A percentile compares a stretch with the other conserved stretches of the same genome.
These are phyloP conservation scores for Lysandra coridon DNA, from an alignment of 2,888 invertebrate species.

Conservation along the genomic window DNA sequence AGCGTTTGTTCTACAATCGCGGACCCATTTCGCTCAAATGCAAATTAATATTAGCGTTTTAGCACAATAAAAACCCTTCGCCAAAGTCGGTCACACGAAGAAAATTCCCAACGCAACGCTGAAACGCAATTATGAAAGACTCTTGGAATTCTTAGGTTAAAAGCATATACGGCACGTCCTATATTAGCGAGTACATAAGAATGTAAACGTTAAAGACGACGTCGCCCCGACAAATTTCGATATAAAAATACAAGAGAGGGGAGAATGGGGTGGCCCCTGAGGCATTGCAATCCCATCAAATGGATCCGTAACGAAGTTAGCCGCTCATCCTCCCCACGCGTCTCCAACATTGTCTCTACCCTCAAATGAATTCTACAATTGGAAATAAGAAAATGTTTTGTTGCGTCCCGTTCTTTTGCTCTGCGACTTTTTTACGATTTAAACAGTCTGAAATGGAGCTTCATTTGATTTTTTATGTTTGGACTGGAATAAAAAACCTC, in stretches of 20 bases:
- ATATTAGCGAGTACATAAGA: conserved; percentile 81
- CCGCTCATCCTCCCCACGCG: conserved; percentile 80
- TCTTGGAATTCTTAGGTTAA: conserved; percentile 29
- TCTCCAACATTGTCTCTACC: conserved; percentile 80
- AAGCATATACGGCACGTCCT: conserved; percentile 41
- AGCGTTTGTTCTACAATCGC: no score
- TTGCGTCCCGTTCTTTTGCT: conserved; percentile 76
- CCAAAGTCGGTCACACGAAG: conserved; percentile 1
- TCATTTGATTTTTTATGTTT: conserved; percentile 6
- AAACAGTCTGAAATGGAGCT: conserved; percentile 20
- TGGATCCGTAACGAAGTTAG: conserved; percentile 90
- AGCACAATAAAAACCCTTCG: background rate
- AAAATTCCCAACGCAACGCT: background rate
- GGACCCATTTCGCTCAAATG: background rate
- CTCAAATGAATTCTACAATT: conserved; percentile 82
- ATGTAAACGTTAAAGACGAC: conserved; percentile 80
- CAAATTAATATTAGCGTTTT: background rate
- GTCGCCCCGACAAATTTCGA: conserved; percentile 76
- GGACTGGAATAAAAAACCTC: background rate
- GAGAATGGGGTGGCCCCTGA: conserved; percentile 69
- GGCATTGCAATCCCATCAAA: conserved; percentile 87
- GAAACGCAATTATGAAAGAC: conserved; percentile 22
- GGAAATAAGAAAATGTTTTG: conserved; percentile 81
- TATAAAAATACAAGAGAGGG: conserved; percentile 76
- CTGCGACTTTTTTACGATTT: conserved; percentile 48